Conservation (phyloP, 1,140 invertebrate species). For the Lysiphlebus fabarum region DNA sequence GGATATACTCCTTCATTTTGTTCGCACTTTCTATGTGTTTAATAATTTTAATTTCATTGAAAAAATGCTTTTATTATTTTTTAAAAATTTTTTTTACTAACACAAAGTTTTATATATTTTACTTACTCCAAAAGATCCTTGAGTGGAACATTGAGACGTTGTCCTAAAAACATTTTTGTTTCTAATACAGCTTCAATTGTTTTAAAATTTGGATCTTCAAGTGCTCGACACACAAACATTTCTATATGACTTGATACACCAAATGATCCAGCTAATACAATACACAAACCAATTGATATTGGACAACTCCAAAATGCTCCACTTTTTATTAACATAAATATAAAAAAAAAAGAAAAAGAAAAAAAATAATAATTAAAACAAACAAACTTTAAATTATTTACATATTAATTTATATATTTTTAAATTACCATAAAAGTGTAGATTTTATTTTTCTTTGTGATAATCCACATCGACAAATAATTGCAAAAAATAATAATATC, state of each 20-base stretch:
- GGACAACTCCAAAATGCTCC: slow-evolving; percentile 40
- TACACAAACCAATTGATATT: slow-evolving; percentile 46
- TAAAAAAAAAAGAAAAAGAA: no score
- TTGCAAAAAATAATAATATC: no score
- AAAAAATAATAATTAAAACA: no score
- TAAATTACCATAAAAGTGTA: no score
- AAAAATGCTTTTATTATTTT: background rate
- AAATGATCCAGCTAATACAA: slow-evolving; percentile 36
- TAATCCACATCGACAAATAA: no score
- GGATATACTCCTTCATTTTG: slow-evolving; percentile 66
- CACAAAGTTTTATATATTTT: background rate
- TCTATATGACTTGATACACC: slow-evolving; percentile 44
- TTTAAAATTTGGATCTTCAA: slow-evolving; percentile 46
- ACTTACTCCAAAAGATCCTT: slow-evolving; percentile 46
- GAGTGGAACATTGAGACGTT: slow-evolving; percentile 37
- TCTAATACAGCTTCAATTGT: slow-evolving; percentile 45
- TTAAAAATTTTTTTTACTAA: background rate
- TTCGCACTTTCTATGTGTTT: slow-evolving; percentile 62
- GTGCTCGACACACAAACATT: slow-evolving; percentile 45
- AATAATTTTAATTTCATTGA: background rate
- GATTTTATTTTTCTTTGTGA: no score
- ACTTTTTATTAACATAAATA: slow-evolving; percentile 30
- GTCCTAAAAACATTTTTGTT: slow-evolving; percentile 42
- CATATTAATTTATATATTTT: no score
- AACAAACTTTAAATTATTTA: no score